Evolutionary conservation across 2,113 vertebrate species (phyloP).

Genomic region (Dolichotis patagonum): DNA sequence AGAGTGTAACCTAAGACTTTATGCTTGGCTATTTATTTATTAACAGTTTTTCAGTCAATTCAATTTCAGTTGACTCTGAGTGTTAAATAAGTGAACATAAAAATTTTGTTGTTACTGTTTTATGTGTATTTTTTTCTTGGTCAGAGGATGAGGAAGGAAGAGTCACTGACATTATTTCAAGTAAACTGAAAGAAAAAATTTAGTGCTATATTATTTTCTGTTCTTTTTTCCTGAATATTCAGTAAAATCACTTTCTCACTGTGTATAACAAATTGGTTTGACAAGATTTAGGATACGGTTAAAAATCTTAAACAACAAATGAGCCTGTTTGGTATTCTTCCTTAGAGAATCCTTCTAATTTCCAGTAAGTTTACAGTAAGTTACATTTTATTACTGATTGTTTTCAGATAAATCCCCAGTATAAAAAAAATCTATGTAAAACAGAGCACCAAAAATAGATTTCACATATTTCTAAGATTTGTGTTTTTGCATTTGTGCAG

Average conservation of each 20-base stretch:
- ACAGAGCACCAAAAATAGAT: neutral
- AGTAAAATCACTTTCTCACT: neutral
- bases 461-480: neutral
- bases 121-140: neutral
- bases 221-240: neutral
- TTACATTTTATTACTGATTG: neutral
- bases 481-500: neutral
- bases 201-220: neutral
- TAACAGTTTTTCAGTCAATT: neutral
- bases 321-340: neutral
- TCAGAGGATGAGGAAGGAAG: neutral
- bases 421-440: neutral
- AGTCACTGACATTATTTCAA: neutral
- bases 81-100: slow-evolving; percentile 1
- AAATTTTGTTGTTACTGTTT: neutral
- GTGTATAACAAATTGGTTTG: neutral
- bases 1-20: neutral
- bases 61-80: neutral
- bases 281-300: neutral
- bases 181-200: neutral
- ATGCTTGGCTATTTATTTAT: neutral
- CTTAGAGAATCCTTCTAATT: neutral
- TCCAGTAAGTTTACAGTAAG: neutral
- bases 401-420: slow-evolving; percentile 25
- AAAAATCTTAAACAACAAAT: slow-evolving; percentile 10